These are phyloP conservation scores for Dasyurus viverrinus DNA, from an alignment of 2,113 vertebrate genomes.

Conservation along the genomic window DNA sequence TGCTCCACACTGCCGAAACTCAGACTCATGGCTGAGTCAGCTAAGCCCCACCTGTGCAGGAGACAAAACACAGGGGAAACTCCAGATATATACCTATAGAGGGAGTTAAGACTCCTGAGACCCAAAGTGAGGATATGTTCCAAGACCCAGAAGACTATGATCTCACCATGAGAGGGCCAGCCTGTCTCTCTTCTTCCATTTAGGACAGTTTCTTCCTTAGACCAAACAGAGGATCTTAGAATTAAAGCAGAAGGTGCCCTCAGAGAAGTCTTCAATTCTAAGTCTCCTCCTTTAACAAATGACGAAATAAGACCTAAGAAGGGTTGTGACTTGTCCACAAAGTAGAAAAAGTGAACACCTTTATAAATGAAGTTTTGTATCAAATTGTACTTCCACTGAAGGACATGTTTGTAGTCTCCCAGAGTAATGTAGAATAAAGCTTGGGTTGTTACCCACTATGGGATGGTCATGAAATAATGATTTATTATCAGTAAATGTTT, in stretches of 20 bases:
- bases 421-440: no score
- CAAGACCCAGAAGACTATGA: background rate
- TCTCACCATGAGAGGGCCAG: background rate
- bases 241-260: background rate
- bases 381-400: background rate
- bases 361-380: background rate
- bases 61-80: background rate
- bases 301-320: background rate
- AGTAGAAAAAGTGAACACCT: background rate
- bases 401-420: no score
- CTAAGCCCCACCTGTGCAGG: background rate
- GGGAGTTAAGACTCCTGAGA: background rate
- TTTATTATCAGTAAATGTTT: no score
- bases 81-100: background rate
- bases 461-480: no score
- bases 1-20: slow-evolving; percentile 66
- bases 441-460: no score
- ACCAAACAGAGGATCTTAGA: background rate
- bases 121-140: background rate
- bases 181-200: background rate
- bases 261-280: background rate
- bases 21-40: slow-evolving; percentile 73
- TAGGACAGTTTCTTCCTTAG: background rate
- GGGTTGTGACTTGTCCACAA: background rate
- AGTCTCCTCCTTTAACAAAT: background rate